phyloP scores from a whole-genome alignment of 2,113 vertebrate genomes.

The Helogale parvula region DNA sequence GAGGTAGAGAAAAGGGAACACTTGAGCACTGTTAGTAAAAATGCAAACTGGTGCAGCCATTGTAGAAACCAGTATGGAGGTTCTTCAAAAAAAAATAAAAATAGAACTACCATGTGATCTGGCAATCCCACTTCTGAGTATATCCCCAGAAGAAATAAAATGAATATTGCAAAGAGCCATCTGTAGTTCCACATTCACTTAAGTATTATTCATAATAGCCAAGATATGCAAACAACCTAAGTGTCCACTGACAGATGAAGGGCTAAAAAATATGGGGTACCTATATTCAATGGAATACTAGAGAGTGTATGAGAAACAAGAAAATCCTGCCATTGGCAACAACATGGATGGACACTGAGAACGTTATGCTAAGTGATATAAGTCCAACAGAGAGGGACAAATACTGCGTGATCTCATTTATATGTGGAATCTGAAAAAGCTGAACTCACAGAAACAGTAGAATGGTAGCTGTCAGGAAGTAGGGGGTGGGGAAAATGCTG shows the following conservation, averaged over 20 bases:
- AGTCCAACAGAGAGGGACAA: not conserved
- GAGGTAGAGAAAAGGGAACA: not conserved
- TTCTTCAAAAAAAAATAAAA: conserved; percentile 24
- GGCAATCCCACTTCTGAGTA: not conserved
- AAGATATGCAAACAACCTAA: not conserved
- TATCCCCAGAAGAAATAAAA: not conserved
- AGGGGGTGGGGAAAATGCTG: not conserved
- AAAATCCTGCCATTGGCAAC: not conserved
- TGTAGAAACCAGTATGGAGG: not conserved
- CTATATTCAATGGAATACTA: not conserved
- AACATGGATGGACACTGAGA: not conserved
- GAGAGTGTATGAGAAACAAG: not conserved
- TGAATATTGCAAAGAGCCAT: not conserved
- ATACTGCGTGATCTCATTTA: not conserved
- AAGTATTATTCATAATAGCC: not conserved
- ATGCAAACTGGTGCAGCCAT: not conserved
- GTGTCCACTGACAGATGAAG: not conserved
- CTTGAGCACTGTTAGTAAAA: not conserved
- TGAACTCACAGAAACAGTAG: not conserved
- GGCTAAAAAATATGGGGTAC: not conserved
- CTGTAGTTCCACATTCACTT: not conserved
- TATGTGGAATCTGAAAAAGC: not conserved
- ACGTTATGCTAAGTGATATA: not conserved
- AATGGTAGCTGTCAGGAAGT: not conserved
- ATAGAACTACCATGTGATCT: not conserved